Percentiles rank a stretch among this genome's conserved stretches.
phyloP scores from a whole-genome alignment of 2,888 invertebrate genomes.

The Nycteola revayana region DNA sequence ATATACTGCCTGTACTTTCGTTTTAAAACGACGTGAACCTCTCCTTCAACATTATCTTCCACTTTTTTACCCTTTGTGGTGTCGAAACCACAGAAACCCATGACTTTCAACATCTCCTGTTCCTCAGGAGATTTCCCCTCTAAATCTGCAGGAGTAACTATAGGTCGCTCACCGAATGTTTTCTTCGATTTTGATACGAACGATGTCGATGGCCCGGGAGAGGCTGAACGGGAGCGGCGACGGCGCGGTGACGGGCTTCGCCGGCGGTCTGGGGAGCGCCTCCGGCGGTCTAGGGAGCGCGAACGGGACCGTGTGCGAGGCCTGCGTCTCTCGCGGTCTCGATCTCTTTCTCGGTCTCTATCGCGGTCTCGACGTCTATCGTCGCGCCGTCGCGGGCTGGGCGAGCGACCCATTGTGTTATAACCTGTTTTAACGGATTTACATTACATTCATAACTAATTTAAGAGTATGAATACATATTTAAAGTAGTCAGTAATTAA shows the following conservation, averaged over 20 bases:
- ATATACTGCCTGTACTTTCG: conserved; percentile 99
- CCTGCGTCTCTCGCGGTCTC: conserved; percentile 67
- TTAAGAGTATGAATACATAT: neutral
- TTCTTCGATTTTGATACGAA: conserved; percentile 65
- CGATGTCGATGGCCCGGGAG: conserved; percentile 61
- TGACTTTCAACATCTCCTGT: conserved; percentile 96
- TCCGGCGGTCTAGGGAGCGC: conserved; percentile 64
- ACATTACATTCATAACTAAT: neutral
- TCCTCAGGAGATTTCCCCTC: conserved; percentile 95
- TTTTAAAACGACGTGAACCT: conserved; percentile 97
- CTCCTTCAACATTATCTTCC: conserved; percentile 95
- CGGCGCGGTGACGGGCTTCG: conserved; percentile 50
- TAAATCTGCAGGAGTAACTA: conserved; percentile 90
- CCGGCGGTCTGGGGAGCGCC: conserved; percentile 69
- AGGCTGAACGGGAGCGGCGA: conserved; percentile 60
- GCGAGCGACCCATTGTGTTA: conserved; percentile 74
- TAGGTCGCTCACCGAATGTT: conserved; percentile 82
- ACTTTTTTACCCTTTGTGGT: conserved; percentile 98
- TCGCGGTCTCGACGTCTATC: conserved; percentile 60
- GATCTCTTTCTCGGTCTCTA: conserved; percentile 58
- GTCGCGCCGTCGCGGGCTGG: conserved; percentile 74
- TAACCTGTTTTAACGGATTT: conserved; percentile 32
- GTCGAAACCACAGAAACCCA: conserved; percentile 98
- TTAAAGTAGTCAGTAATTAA: neutral
- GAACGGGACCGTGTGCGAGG: conserved; percentile 68